Conservation (phyloP, 2,888 invertebrate species). For the Mycalesis mineus region DNA sequence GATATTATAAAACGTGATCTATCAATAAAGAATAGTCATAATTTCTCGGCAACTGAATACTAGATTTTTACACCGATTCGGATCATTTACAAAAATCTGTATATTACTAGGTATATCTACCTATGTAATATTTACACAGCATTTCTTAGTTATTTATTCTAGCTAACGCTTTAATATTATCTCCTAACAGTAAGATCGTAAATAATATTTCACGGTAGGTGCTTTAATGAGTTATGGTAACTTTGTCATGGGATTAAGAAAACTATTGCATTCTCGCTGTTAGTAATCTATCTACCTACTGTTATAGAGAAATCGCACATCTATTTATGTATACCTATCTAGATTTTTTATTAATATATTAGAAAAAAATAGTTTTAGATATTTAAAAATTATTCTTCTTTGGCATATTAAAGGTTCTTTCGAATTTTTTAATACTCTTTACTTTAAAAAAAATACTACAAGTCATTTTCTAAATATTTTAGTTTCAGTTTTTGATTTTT, state of each 20-base stretch:
- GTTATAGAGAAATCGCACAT: too few species aligned
- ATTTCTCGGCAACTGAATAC: not conserved
- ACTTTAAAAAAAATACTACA: too few species aligned
- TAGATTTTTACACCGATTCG: not conserved
- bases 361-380: too few species aligned
- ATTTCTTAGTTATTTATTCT: slow-evolving; percentile 15
- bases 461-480: too few species aligned
- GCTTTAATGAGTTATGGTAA: not conserved
- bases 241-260: not conserved
- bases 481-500: too few species aligned
- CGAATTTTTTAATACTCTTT: too few species aligned
- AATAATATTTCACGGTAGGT: slow-evolving; percentile 1
- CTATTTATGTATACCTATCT: too few species aligned
- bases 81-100: not conserved
- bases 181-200: not conserved
- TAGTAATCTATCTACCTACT: too few species aligned
- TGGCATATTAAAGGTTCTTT: too few species aligned
- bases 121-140: slow-evolving; percentile 9
- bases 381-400: too few species aligned
- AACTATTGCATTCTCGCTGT: not conserved
- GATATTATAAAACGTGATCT: not conserved
- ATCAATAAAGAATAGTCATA: not conserved
- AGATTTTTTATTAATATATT: too few species aligned
- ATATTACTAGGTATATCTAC: not conserved
- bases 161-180: not conserved